Base-by-base conservation (phyloP, 2,797 vertebrate genomes). In the Darevskia nairensis region DNA sequence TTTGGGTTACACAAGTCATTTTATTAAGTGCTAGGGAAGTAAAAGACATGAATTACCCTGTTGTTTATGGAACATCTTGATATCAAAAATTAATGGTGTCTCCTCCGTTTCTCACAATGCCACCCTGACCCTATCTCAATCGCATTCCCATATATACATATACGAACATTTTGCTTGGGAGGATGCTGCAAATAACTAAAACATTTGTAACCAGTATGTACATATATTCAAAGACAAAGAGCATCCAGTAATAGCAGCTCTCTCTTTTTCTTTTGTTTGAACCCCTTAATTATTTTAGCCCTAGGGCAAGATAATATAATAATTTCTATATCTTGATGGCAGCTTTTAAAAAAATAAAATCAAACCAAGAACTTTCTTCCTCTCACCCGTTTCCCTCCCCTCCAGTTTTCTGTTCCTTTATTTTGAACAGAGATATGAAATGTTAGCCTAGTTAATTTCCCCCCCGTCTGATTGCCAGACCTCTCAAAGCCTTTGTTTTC, bases 401-500 rank as follows among this genome's bases (percentile, higher is more conserved):
- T 89, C 84, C 64, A 88, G 19, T 88, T 85, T 74, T 55, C 32
- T 27, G 83, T 91, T 82, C 71, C 50, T 91, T 85, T 85, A 59
- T 86, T 86, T 93, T 87, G 92, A 87, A 91, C 87, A 88, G 80
- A 88, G 25, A 87, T 77, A 93, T 92, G 87, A 96, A 96, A 96
- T 87, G 86, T 87, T 94, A 92, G 80, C 86, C 90, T 83, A 76
- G n/a, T 87, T 94, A 91, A 92, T 91, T 90, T 90, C 90, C 92
- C 92, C 39, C 39, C 92, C 90, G 83, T 81, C 68, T 93, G 92
- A 93, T 92, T 96, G 93, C 93, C 96, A 96, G 96, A 95, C 94
- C 96, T 95, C 96, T 95, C 94, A 93, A 92, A 97, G 95, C 96
- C 95, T 96, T 97, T 97, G 84, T 96, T 97, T 97, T 97, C 1